Base-by-base conservation (phyloP, 1,140 invertebrate genomes). In the Anadara kagoshimensis region DNA sequence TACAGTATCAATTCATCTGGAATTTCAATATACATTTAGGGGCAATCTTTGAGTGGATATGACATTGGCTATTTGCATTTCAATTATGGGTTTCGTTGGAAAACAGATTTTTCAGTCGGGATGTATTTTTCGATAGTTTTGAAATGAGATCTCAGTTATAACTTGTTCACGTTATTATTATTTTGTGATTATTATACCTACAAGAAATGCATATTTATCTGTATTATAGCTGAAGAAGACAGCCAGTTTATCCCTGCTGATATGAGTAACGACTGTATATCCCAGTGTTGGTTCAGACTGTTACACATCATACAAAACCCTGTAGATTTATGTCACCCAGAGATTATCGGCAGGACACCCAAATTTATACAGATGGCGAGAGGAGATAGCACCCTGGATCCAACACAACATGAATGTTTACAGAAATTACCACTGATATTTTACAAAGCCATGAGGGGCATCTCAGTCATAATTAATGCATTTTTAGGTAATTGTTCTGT, bases 241-340 rank as follows among this genome's bases (percentile, higher is more conserved):
- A 89, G 91, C 8, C 92, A 93, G 78, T 85, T 96, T 5, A 94
- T 97, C 57, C 94, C 96, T 20, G 82, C 89, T 7, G 93, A 93
- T 51, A 97, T 98, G 94, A 92, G 92, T 24, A 93, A 95, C 77
- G 96, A 98, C 86, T 94, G 94, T 73, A 93, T 98, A 18, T 94
- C 95, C 47, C 97, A 98, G 90, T 94, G 94, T 83, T 98, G 97
- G 97, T 98, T 96, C 89, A 92, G 97, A 69, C 94, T 98, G 81
- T 89, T 98, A 47, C 95, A 98, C 79, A 95, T 94, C 45, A 93
- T 98, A 74, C 96, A 97, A 26, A 98, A 98, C 90, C 97, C 97
- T 0, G 95, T 97, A 0, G 96, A 97, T 81, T 90, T 99, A 59
- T 96, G 95, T 82, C 93, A 94, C 41, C 95, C 96, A 0, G 93